Evolutionary conservation across 2,888 invertebrate genomes (phyloP).

Genomic region (Machimus atricapillus): DNA sequence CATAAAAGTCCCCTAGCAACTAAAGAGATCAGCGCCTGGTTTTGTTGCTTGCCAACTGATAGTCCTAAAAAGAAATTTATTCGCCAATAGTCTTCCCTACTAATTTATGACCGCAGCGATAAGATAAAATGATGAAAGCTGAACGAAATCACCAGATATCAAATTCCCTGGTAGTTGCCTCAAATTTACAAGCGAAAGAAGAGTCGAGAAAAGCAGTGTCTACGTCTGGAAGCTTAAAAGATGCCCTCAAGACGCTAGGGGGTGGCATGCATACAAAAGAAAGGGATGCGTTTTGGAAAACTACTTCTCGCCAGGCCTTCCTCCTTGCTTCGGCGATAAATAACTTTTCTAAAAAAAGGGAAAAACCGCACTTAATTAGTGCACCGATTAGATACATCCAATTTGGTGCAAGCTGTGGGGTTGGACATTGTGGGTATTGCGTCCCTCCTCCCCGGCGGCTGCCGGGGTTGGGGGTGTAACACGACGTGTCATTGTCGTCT

Average conservation of each 20-base stretch:
- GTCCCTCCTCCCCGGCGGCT: neutral
- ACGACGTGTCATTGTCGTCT: conserved; percentile 32
- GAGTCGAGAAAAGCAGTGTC: neutral
- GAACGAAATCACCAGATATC: neutral
- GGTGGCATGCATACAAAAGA: neutral
- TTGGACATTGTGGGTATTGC: neutral
- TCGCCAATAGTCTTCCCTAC: neutral
- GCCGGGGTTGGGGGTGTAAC: neutral
- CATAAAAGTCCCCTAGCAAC: neutral
- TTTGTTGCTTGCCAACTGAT: neutral
- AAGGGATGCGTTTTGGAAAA: neutral
- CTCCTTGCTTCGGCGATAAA: neutral
- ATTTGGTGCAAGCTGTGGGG: neutral
- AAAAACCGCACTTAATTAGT: conserved; percentile 2
- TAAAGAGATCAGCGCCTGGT: neutral
- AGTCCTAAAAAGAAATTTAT: neutral
- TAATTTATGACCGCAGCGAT: neutral
- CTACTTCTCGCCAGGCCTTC: neutral
- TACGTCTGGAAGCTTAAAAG: neutral
- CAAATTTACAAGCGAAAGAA: neutral
- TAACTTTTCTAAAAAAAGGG: neutral
- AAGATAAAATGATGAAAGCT: neutral
- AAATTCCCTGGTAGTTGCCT: neutral
- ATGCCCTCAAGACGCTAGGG: neutral
- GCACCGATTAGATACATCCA: conserved; percentile 20